Percentiles rank a stretch among this genome's conserved stretches.
These are phyloP conservation scores for Pachypeltis micranthus DNA, from an alignment of 1,140 invertebrate genomes.

Conservation along the genomic window DNA sequence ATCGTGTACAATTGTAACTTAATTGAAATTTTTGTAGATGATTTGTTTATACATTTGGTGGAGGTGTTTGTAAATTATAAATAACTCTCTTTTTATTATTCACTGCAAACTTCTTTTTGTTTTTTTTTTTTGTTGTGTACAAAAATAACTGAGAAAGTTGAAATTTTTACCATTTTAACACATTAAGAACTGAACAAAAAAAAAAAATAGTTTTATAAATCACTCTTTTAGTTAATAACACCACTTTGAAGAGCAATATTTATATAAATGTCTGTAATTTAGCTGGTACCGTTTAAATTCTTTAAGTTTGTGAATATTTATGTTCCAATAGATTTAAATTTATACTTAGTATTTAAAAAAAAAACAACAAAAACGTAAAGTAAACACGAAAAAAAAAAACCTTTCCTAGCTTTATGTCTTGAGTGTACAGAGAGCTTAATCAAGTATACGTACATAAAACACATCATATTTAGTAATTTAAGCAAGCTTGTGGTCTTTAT, in stretches of 20 bases:
- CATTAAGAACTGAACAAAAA: conserved; percentile 7
- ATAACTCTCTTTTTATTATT: conserved; percentile 14
- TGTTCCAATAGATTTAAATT: conserved; percentile 13
- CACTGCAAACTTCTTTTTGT: conserved; percentile 1
- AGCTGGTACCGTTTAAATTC: conserved; percentile 2
- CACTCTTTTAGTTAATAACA: conserved; percentile 14
- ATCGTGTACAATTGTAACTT: conserved; percentile 17
- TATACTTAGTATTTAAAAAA: conserved; percentile 17
- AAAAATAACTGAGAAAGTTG: conserved; percentile 4
- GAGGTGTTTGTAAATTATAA: conserved; percentile 21
- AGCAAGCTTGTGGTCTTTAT: conserved; percentile 20
- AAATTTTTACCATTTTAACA: not conserved
- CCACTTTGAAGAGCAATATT: conserved; percentile 21
- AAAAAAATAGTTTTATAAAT: not conserved
- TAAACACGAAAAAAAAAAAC: conserved; percentile 1
- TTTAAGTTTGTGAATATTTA: conserved; percentile 21
- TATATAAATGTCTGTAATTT: conserved; percentile 17
- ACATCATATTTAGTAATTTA: conserved; percentile 23
- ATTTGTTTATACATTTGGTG: conserved; percentile 21
- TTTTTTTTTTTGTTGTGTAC: conserved; percentile 9
- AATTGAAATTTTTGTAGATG: conserved; percentile 20
- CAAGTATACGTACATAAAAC: conserved; percentile 25
- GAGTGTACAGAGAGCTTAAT: conserved; percentile 24
- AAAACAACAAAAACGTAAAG: too few relatives aligned
- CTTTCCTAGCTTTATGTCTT: conserved; percentile 23